Evolutionary conservation across 1,140 invertebrate species (phyloP), one percentile per base, ranked within the genome.

Genomic region (Trichogramma pretiosum): DNA sequence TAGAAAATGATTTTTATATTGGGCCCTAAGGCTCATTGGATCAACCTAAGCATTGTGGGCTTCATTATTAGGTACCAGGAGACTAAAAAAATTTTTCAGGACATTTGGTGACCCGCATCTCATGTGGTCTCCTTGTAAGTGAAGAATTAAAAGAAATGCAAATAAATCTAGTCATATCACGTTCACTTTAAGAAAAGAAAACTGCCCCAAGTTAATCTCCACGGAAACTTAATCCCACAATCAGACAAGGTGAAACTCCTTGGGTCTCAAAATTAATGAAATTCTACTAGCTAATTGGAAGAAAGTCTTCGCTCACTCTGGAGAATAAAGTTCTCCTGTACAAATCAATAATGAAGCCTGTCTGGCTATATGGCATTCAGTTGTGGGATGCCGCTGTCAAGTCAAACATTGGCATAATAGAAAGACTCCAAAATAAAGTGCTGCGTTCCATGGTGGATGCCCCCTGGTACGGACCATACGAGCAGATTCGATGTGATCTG

Each of bases 361-460:
- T 64, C 5, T 65, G 61, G 59, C 59, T 46, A 8, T 62, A 65
- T 47, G 62, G 59, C 10, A 55, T 61, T 5, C 53, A 62, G 46
- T 35, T 66, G 14, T 65, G 57, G 61, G 59, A 58, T 21, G 53
- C 48, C 14, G 55, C 63, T 11, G 56, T 46, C 22, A 54, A 60
- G 14, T 56, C 54, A 13, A 61, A 60, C 28, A 51, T 58, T 18
- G 30, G 54, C 24, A 55, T 56, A 8, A 33, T 61, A 9, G 44
- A 65, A 53, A 48, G 44, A 44, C 56, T 52, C 17, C 56, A 60
- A 23, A 54, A 52, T 17, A 59, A 54, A 45, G 44, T 54, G 14
- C 48, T 58, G n/a, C 33, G 56, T 19, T 39, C 33, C 11, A 55
- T 56, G 14, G 39, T 56, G 30, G 44, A 56, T 55, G 50, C 55